Conservation (phyloP, 2,113 vertebrate genomes). For the Lates calcarifer region DNA sequence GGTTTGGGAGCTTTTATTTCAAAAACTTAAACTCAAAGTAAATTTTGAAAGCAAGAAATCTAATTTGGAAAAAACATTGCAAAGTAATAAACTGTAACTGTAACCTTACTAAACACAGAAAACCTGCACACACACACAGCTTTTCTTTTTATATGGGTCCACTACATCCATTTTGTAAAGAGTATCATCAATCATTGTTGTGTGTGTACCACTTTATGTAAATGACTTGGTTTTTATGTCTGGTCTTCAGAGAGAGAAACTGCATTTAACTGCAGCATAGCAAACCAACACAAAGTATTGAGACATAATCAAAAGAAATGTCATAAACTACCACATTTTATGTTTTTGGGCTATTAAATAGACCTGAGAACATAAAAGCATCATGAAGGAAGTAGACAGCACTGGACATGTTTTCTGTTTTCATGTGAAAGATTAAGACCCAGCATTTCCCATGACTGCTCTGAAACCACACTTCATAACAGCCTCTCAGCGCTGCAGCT, state of each 20-base stretch:
- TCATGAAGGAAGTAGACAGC: not conserved
- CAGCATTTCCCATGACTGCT: slow-evolving; percentile 7
- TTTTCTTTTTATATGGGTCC: too few species aligned
- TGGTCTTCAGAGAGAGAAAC: not conserved
- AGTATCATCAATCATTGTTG: not conserved
- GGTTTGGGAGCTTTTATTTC: not conserved
- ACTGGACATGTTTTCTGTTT: not conserved
- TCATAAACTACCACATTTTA: not conserved
- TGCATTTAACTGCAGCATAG: not conserved
- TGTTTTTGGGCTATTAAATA: not conserved
- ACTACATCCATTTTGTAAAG: not conserved
- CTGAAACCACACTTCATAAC: slow-evolving; percentile 36
- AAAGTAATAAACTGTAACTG: not conserved
- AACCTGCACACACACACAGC: too few species aligned
- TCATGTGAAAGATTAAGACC: slow-evolving; percentile 15
- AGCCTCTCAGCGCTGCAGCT: slow-evolving; percentile 34
- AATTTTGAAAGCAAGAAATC: not conserved
- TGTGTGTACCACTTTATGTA: not conserved
- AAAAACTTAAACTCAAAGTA: slow-evolving; percentile 13
- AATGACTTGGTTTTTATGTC: not conserved
- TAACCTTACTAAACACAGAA: not conserved
- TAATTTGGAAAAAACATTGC: not conserved
- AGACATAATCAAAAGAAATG: not conserved
- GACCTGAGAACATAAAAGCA: not conserved
- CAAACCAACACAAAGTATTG: not conserved